phyloP scores from a whole-genome alignment of 2,113 vertebrate genomes.

The Gallinago media region DNA sequence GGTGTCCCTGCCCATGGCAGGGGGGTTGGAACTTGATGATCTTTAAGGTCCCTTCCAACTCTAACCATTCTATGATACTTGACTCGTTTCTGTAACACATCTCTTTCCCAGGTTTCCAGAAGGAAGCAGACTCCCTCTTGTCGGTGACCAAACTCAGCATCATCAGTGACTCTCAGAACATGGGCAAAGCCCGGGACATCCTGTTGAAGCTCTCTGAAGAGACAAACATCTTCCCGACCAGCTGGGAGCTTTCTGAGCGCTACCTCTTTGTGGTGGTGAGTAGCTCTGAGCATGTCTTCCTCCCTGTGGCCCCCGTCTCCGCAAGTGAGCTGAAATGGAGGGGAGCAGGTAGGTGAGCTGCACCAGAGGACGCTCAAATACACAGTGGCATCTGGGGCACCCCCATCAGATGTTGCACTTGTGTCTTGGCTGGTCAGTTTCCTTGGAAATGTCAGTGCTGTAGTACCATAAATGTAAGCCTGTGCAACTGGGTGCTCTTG shows the following conservation, averaged over 20 bases:
- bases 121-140: slow-evolving; percentile 87
- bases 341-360: not conserved
- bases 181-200: slow-evolving; percentile 80
- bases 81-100: not conserved
- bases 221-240: slow-evolving; percentile 85
- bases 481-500: not conserved
- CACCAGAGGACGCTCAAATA: not conserved
- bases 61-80: not conserved
- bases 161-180: slow-evolving; percentile 82
- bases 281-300: not conserved
- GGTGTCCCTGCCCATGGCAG: too few relatives aligned
- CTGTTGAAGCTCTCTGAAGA: slow-evolving; percentile 84
- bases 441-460: not conserved
- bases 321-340: not conserved
- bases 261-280: slow-evolving; percentile 91
- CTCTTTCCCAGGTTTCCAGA: slow-evolving; percentile 85
- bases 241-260: slow-evolving; percentile 81
- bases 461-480: not conserved
- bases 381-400: not conserved
- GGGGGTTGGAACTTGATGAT: too few relatives aligned
- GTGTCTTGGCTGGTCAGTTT: not conserved
- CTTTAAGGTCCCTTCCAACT: too few relatives aligned
- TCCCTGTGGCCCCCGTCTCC: fast-evolving
- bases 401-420: not conserved
- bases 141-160: slow-evolving; percentile 84